Base-by-base conservation (phyloP, 2,888 invertebrate genomes). In the Cheilosia urbana region DNA sequence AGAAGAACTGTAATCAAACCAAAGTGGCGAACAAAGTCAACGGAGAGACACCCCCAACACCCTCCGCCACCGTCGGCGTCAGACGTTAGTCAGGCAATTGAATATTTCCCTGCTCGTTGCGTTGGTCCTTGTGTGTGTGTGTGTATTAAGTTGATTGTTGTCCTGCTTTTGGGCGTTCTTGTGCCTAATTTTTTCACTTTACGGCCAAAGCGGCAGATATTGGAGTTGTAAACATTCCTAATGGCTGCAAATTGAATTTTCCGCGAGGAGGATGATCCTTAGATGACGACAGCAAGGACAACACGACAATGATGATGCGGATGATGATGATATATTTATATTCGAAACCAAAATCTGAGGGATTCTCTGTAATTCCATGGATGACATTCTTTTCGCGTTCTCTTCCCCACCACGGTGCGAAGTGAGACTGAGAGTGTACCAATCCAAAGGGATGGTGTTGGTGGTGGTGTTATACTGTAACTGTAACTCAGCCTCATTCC, bases 241-340 rank as follows among this genome's bases (percentile, higher is more conserved):
- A 85, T 85, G 85, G 85, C 72, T 76, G 76, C 81, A 85, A 85
- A 85, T 85, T 85, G 85, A 85, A 85, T 85, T 85, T 81, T 72
- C 81, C 85, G 85, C 81, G 71, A 42, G 30, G 9, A 72, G 72
- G 71, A 77, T 81, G 76, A 85, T 80, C 65, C 80, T 24, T 37
- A 55, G 80, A 80, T 66, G 65, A 53, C 47, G 68, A 73, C 62
- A 68, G 57, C 73, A 58, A 65, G 66, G 68, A 80, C 42, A 27
- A 45, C 60, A 76, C 24, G 37, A 37, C 68, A 68, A 58, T 24
- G 45, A 60, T 13, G 71, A 57, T n/a, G 34, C 27, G n/a, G 71
- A 71, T 77, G 75, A 71, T 62, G 75, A 69, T 79, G 78, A 69
- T 80, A 66, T 76, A 75, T 77, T 72, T 72, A 68, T 81, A 71